Evolutionary conservation across 2,888 invertebrate genomes (phyloP), one percentile per base, ranked within the genome.

Genomic region (Trypoxylon attenuatum): DNA sequence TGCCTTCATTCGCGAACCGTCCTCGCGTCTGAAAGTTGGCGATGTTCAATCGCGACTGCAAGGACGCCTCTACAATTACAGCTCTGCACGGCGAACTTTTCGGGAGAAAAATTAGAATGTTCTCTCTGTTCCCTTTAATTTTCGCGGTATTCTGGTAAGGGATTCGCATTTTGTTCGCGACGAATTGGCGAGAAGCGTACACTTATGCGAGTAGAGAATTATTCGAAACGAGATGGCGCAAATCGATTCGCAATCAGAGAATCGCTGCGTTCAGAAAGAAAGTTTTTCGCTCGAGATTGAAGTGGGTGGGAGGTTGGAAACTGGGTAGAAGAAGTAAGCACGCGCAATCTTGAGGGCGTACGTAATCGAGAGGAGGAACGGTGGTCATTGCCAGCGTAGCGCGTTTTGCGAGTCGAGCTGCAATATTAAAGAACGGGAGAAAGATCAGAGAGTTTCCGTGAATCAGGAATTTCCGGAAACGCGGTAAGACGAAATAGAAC

Each of bases 371-470:
- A 33, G n/a, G 10, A 13, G 33, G 33, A 33, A 8, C 33, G 10
- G n/a, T 13, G 33, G 33, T 33, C 10, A 33, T 33, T 33, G 33
- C 33, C 33, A 33, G 33, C 13, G 33, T 33, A 33, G 10, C 33
- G 33, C 10, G 13, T 10, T n/a, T n/a, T 19, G 15, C n/a, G 29
- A 5, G 10, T 16, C 39, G 41, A 49, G 50, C 5, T n/a, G 64
- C 33, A 68, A 62, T 63, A 56, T 68, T 68, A 53, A 59, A 61
- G 27, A 15, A n/a, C 16, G 47, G 38, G 52, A 41, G 59, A 68
- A 62, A 59, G 61, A 54, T n/a, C n/a, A n/a, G n/a, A n/a, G n/a
- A n/a, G n/a, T n/a, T n/a, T n/a, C n/a, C n/a, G n/a, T n/a, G n/a
- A n/a, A n/a, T n/a, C 33, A 33, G 13, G 13, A 33, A 13, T 13